Evolutionary conservation across 1,140 invertebrate species (phyloP).

Genomic region (Nautilus pompilius): DNA sequence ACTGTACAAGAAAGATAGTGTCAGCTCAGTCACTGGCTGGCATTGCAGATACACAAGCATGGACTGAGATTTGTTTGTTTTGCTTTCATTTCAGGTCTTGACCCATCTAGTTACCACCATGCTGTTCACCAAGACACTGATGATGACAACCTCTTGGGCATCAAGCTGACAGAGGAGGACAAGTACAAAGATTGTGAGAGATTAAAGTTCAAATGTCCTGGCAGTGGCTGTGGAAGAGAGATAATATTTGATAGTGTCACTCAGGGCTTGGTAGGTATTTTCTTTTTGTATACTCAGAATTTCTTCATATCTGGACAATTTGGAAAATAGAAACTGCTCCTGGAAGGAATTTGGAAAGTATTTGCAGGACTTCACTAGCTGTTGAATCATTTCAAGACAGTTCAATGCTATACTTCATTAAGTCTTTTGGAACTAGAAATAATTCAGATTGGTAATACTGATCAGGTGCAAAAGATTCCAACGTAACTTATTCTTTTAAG

Average conservation of each 20-base stretch:
- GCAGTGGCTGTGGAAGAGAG: constrained; percentile 49
- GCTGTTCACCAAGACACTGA: constrained; percentile 57
- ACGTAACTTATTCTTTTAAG: no score
- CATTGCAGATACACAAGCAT: no score
- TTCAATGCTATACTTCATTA: no score
- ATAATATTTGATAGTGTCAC: constrained; percentile 54
- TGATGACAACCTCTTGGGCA: constrained; percentile 57
- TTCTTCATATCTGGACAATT: background rate
- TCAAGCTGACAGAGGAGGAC: constrained; percentile 64
- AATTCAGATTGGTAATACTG: no score
- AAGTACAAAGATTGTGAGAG: constrained; percentile 72
- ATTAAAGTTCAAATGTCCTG: constrained; percentile 52
- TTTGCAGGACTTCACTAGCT: no score
- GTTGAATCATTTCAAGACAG: no score
- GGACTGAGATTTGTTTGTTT: no score
- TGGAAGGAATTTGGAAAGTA: no score
- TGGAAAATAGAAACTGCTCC: background rate
- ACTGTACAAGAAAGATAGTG: no score
- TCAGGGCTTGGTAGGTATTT: constrained; percentile 32
- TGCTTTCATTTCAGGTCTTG: constrained; percentile 52
- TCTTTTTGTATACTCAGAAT: background rate
- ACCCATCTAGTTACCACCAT: constrained; percentile 58
- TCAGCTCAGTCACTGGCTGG: no score
- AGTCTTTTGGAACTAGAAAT: no score
- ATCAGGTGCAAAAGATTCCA: no score